phyloP scores from a whole-genome alignment of 1,140 invertebrate species.

The Panulirus ornatus region DNA sequence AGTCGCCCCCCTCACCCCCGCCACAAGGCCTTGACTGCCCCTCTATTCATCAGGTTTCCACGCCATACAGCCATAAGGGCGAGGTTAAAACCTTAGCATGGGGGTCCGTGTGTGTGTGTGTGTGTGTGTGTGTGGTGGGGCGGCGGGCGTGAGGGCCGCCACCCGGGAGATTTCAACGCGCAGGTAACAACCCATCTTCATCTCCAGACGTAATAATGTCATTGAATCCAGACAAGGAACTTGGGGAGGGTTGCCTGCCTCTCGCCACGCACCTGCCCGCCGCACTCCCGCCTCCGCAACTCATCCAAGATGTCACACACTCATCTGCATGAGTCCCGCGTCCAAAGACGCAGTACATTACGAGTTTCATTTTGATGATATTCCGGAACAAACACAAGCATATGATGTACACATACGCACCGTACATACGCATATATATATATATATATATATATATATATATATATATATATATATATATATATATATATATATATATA shows the following conservation, averaged over 20 bases:
- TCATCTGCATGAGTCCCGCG: too few species aligned
- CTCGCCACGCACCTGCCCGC: not conserved
- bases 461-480: too few species aligned
- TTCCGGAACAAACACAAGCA: too few species aligned
- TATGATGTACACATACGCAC: too few species aligned
- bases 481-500: too few species aligned
- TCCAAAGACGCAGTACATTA: too few species aligned
- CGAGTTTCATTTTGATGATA: too few species aligned
- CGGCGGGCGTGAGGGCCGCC: not conserved
- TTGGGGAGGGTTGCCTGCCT: not conserved
- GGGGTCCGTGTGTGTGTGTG: not conserved
- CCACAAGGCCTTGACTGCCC: not conserved
- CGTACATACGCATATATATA: not conserved
- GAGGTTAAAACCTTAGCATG: too few species aligned
- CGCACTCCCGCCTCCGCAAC: not conserved
- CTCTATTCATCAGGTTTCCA: not conserved
- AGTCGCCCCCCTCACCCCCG: not conserved
- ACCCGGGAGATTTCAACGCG: not conserved
- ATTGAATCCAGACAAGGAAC: slow-evolving; percentile 20
- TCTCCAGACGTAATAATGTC: slow-evolving; percentile 12
- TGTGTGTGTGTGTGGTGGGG: not conserved
- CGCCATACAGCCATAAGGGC: not conserved
- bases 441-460: not conserved
- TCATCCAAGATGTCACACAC: not conserved
- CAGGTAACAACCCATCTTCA: slow-evolving; percentile 12